Base-by-base conservation (phyloP, 1,140 invertebrate species). In the Ptiloglossa arizonensis region DNA sequence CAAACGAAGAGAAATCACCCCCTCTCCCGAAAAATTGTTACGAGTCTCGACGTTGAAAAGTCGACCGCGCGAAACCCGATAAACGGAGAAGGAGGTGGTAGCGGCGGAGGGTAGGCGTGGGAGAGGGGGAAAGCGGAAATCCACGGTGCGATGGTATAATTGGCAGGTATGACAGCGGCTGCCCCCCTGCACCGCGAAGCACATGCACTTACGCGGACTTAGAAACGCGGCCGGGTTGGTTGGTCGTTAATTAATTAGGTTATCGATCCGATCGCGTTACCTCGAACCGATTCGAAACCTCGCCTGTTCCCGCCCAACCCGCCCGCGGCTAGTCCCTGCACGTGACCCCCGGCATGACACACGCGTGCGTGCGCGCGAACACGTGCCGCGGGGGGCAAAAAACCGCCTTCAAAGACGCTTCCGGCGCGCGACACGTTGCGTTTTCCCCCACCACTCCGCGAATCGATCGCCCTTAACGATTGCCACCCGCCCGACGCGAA, bases 181-280 rank as follows among this genome's bases (percentile, higher is more conserved):
- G 27, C 54, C 19, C 54, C 19, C 27, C 2, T 32, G 8, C 5
- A 32, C 17, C 32, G 66, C n/a, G 17, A 22, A 11, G 2, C 15
- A n/a, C 15, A 22, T 17, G 44, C 29, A 46, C 29, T 35, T 62
- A 41, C 29, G n/a, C n/a, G 15, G 56, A 27, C 35, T 68, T 52
- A 35, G 54, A 50, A 35, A 38, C 27, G 13, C 41, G 4, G 38
- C n/a, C 32, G 38, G 35, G 35, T 71, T 6, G 22, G 24, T 6
- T 41, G 52, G 48, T 74, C 9, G 35, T 50, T 71, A 80, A 83
- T 80, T 83, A 83, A 82, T 83, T 54, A 52, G 63, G n/a, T 79
- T 57, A 79, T 78, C 46, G 64, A 72, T 74, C 27, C 24, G n/a
- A 72, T 79, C 63, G 24, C 32, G 44, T 67, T 66, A 44, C 57